Evolutionary conservation across 2,113 vertebrate species (phyloP), one percentile per base, ranked within the genome.

Genomic region (Agapornis roseicollis): DNA sequence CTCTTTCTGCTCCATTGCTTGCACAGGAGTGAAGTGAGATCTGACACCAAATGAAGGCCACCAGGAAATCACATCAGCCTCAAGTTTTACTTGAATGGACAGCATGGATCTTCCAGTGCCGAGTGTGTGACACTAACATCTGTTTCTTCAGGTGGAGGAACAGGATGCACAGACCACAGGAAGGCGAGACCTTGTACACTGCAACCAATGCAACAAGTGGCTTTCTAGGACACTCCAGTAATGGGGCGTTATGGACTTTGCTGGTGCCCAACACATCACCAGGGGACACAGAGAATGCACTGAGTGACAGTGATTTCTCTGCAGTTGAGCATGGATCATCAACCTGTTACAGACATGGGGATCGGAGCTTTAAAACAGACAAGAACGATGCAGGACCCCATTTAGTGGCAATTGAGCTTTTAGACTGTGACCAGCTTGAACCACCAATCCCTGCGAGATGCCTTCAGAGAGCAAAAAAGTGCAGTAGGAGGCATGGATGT

Each of bases 21-120:
- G 15, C 37, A 5, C 49, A 13, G 52, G 49, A 87, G 53, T 37
- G 24, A 35, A 13, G 55, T 25, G 80, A 56, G 19, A 27, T n/a
- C 65, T 93, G 95, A 88, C 64, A 70, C 76, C 85, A 94, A 35
- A 91, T 71, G 93, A 94, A 72, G 58, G 82, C 85, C 71, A 78
- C 90, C n/a, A 72, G 90, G 91, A 95, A 96, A 94, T 93, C 28
- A 80, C 8, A 87, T 24, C 4, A 65, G n/a, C 7, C 41, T 15
- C 64, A 69, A 18, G 64, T 7, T 63, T 14, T 68, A 72, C 79
- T 50, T 18, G 11, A 28, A 3, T 47, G 78, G 65, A 53, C 82
- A 88, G 88, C 9, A 39, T 17, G 3, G 18, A 53, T 60, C 92
- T 92, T 92, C 68, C 42, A 7, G 42, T 47, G 79, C 88, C 88